Conservation (phyloP, 2,888 invertebrate genomes). For the Polyommatus iphigenia region DNA sequence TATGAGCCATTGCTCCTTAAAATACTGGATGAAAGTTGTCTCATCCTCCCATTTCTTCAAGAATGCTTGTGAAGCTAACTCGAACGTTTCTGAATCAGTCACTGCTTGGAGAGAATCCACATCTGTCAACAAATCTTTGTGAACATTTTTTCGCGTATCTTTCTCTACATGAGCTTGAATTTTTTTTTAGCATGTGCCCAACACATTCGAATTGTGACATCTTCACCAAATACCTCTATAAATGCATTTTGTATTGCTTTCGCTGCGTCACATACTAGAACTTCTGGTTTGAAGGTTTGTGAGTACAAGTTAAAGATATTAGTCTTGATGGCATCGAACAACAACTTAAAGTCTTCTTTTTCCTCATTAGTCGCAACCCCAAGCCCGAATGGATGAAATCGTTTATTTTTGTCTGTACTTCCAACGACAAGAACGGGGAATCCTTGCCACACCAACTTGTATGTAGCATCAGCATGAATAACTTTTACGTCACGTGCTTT, state of each 20-base stretch:
- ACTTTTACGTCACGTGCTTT: conserved; percentile 31
- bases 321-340: conserved; percentile 40
- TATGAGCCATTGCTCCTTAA: conserved; percentile 37
- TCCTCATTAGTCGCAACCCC: conserved; percentile 7
- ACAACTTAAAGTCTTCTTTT: conserved; percentile 41
- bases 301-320: conserved; percentile 36
- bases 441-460: conserved; percentile 45
- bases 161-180: conserved; percentile 41
- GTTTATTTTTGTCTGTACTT: conserved; percentile 42
- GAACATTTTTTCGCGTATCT: conserved; percentile 37
- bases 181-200: conserved; percentile 46
- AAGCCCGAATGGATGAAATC: conserved; percentile 41
- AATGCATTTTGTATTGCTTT: conserved; percentile 41
- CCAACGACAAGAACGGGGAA: conserved; percentile 44
- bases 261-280: conserved; percentile 41
- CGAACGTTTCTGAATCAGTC: conserved; percentile 41
- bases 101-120: conserved; percentile 42
- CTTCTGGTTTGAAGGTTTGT: conserved; percentile 36
- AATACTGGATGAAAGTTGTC: conserved; percentile 36
- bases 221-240: conserved; percentile 12
- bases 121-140: conserved; percentile 41
- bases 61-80: conserved; percentile 43
- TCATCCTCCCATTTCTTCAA: conserved; percentile 41
- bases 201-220: conserved; percentile 42
- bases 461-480: conserved; percentile 44